Evolutionary conservation across 2,888 invertebrate species (phyloP), one percentile per base, ranked within the genome.

Genomic region (Tetragonisca angustula): DNA sequence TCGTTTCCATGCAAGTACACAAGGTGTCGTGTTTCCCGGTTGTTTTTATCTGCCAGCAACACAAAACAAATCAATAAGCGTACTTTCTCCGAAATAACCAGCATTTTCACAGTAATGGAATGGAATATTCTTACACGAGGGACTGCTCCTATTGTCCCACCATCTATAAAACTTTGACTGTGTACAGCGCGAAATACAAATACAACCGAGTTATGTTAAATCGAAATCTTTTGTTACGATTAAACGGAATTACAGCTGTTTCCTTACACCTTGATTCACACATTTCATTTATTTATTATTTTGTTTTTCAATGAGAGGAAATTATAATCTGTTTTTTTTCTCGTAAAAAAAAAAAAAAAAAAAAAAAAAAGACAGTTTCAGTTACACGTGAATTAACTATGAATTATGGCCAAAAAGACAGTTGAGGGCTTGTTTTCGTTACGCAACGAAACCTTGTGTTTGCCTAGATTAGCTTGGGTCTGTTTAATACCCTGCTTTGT

Each of bases 21-120:
- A 77, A 76, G 84, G 90, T 92, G 89, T 92, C 90, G 83, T 82
- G 87, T 93, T 91, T 86, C 91, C 74, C 83, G 88, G 85, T 89
- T 91, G 88, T 91, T 75, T 91, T 87, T 87, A 81, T 87, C 88
- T 89, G 91, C 81, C 76, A 79, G 83, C 59, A 78, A 77, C 69
- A 74, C 49, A 82, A 86, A 87, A 83, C 81, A 79, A 77, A 78
- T 74, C 80, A n/a, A 68, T 52, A 54, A 70, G 71, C 54, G 54
- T 61, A 70, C 59, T 68, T 56, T 70, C 70, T 15, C n/a, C 32
- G 27, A 69, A 73, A 69, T 68, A 74, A 78, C 49, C 61, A 43
- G 21, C 54, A 43, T 43, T 59, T n/a, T 17, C 43, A 62, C 75
- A n/a, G 68, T 61, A 50, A 59, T 27, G 4, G 9, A 50, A 59